Evolutionary conservation across 2,888 invertebrate species (phyloP).

Genomic region (Metopia argyrocephala): DNA sequence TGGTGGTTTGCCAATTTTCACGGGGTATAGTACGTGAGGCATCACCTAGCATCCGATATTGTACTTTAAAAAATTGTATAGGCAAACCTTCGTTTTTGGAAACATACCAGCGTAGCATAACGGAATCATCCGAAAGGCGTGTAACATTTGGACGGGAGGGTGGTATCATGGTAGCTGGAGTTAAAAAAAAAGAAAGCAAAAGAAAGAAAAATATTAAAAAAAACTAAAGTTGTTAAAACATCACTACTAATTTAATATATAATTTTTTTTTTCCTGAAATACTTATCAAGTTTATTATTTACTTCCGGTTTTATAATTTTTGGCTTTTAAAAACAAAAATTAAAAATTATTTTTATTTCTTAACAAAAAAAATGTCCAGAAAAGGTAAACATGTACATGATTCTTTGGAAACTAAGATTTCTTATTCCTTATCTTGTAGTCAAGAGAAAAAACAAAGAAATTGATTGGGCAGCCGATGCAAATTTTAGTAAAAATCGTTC

Average conservation of each 20-base stretch:
- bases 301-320: no score
- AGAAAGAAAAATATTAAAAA: background rate
- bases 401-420: no score
- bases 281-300: no score
- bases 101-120: constrained; percentile 94
- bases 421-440: no score
- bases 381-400: no score
- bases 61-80: constrained; percentile 93
- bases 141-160: constrained; percentile 93
- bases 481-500: constrained; percentile 73
- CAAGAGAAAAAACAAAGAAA: constrained; percentile 62
- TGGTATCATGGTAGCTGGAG: constrained; percentile 86
- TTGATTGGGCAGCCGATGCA: constrained; percentile 73
- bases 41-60: constrained; percentile 81
- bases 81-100: constrained; percentile 90
- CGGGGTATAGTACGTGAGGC: constrained; percentile 77
- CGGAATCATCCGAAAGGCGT: constrained; percentile 91
- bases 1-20: constrained; percentile 88
- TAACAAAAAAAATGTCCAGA: constrained; percentile 29
- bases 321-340: no score
- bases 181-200: background rate
- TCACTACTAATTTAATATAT: background rate
- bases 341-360: no score
- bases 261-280: no score
- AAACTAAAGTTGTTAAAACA: background rate